These are phyloP conservation scores for Drosophila suboccidentalis DNA, from an alignment of 2,888 invertebrate genomes.

Conservation along the genomic window DNA sequence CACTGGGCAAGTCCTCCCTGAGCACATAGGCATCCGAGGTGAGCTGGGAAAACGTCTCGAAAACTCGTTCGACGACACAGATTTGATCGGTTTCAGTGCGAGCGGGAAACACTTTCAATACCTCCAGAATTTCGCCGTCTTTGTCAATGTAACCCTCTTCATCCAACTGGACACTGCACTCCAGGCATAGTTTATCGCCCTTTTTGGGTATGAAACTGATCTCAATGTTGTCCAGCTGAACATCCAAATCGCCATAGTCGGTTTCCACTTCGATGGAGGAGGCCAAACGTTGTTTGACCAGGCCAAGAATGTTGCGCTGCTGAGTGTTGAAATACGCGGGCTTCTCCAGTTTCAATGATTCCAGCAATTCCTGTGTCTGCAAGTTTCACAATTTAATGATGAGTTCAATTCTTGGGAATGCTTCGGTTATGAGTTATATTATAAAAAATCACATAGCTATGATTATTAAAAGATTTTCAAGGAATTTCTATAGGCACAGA, in stretches of 20 bases:
- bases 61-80: conserved; percentile 85
- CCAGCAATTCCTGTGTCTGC: conserved; percentile 49
- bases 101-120: conserved; percentile 88
- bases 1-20: conserved; percentile 87
- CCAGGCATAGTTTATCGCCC: conserved; percentile 90
- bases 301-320: conserved; percentile 76
- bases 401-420: background rate
- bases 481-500: too few species aligned
- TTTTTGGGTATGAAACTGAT: conserved; percentile 89
- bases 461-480: too few species aligned
- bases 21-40: conserved; percentile 88
- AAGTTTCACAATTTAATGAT: background rate
- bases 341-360: conserved; percentile 55
- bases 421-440: too few species aligned
- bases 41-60: conserved; percentile 87
- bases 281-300: conserved; percentile 39
- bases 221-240: conserved; percentile 88
- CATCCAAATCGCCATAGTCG: conserved; percentile 85
- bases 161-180: conserved; percentile 88
- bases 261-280: conserved; percentile 84
- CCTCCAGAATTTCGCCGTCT: conserved; percentile 87
- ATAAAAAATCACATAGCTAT: too few species aligned
- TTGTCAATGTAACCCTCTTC: conserved; percentile 87
- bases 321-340: conserved; percentile 80
- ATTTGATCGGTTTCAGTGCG: conserved; percentile 87